Evolutionary conservation across 2,797 vertebrate species (phyloP), one percentile per base, ranked within the genome.

Genomic region (Psittacula derbiana): DNA sequence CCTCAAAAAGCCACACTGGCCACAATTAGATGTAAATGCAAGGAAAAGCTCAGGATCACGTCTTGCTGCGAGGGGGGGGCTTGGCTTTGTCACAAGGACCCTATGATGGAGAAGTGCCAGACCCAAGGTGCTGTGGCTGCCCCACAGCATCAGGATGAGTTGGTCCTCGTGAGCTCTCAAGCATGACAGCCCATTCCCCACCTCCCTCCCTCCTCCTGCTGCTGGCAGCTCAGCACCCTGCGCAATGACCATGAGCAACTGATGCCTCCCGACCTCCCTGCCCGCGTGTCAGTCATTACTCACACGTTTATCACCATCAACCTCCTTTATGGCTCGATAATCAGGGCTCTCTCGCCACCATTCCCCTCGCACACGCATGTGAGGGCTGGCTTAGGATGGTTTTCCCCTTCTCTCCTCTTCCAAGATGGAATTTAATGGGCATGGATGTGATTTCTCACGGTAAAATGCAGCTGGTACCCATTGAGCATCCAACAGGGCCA

Each of bases 401-500:
- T n/a, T 17, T 2, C 11, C 4, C 11, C 18, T 7, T 2, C 2
- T 1, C 7, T n/a, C 30, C 84, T 40, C 49, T 49, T 49, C 80
- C 6, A 4, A 28, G 80, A 71, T 20, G 43, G 8, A 38, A 41
- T 65, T 93, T 71, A 65, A 80, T 4, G 92, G 76, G 85, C 83
- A 9, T 5, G 2, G 14, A 47, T 27, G 74, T 80, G 76, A 93
- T 82, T 80, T 58, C 85, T 49, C 74, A 5, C 21, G 60, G 50
- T 28, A 65, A 52, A 72, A 90, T 8, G 66, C 60, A 85, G 62
- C 24, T 23, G 44, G 43, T 28, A 21, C 53, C 19, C 80, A 10
- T 31, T 0, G 6, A 60, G 66, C 73, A 52, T 33, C 60, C 52
- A 23, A 0, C 0, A 2, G 40, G 47, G 44, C 21, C 0, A 0